phyloP scores from a whole-genome alignment of 1,140 invertebrate species.

The Ceratoteleas bidentatus region DNA sequence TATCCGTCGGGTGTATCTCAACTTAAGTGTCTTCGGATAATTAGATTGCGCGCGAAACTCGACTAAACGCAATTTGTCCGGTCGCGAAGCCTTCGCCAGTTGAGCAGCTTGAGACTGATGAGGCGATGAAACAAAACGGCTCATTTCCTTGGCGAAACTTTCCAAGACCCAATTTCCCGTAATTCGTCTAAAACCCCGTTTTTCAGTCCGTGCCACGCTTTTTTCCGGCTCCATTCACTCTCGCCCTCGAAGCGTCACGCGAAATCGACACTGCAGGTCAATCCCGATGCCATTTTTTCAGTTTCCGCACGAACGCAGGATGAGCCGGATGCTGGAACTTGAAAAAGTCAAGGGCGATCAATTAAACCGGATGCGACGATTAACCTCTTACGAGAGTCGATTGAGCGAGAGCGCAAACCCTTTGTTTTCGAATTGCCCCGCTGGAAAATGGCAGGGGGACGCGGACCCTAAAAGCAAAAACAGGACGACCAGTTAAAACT shows the following conservation, averaged over 20 bases:
- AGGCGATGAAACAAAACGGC: too few species aligned
- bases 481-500: background rate
- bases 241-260: too few species aligned
- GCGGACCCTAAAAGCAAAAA: conserved; percentile 2
- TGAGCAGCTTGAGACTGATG: conserved; percentile 6
- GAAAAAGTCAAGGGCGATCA: conserved; percentile 74
- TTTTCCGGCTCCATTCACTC: too few species aligned
- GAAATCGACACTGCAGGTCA: too few species aligned
- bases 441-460: background rate
- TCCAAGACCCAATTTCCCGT: too few species aligned
- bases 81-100: background rate
- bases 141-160: too few species aligned
- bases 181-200: too few species aligned
- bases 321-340: conserved; percentile 73
- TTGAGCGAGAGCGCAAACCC: conserved; percentile 64
- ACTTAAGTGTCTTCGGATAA: conserved; percentile 42
- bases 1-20: conserved; percentile 28
- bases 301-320: conserved; percentile 13
- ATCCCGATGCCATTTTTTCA: too few species aligned
- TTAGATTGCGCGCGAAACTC: conserved; percentile 23
- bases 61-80: conserved; percentile 29
- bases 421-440: conserved; percentile 66
- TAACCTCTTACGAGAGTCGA: conserved; percentile 71
- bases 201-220: too few species aligned
- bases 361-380: conserved; percentile 78